Percentiles rank a stretch among this genome's conserved stretches.
These are phyloP conservation scores for Pseudopipra pipra DNA, from an alignment of 2,113 vertebrate genomes.

Conservation along the genomic window DNA sequence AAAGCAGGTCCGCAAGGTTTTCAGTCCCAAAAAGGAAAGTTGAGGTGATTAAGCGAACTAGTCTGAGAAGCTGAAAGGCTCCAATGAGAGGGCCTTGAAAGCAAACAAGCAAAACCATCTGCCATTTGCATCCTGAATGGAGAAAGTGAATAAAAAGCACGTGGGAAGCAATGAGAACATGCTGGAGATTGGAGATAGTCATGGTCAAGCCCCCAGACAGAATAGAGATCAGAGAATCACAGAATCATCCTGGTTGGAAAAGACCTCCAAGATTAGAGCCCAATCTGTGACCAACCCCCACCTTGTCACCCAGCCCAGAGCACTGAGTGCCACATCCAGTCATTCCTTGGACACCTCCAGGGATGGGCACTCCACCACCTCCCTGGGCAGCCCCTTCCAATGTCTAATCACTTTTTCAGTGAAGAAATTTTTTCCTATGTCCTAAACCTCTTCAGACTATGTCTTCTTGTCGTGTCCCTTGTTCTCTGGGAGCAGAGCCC, in stretches of 20 bases:
- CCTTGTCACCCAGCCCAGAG: not conserved
- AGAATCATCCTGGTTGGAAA: not conserved
- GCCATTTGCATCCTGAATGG: not conserved
- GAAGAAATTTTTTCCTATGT: not conserved
- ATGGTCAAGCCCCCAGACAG: not conserved
- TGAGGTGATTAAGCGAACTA: not conserved
- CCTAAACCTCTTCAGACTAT: not conserved
- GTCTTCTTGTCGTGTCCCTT: not conserved
- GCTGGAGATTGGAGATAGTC: not conserved
- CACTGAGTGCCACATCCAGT: not conserved
- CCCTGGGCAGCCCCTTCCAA: not conserved
- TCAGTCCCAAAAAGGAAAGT: not conserved
- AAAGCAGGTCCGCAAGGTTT: not conserved
- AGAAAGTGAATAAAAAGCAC: not conserved
- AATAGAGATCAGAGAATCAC: not conserved
- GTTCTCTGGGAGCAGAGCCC: not conserved
- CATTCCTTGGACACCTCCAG: not conserved
- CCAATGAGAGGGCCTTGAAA: not conserved
- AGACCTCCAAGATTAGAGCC: not conserved
- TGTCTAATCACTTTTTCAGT: not conserved
- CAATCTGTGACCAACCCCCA: not conserved
- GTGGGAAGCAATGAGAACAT: not conserved
- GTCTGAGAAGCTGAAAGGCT: conserved; percentile 9
- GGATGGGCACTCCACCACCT: not conserved
- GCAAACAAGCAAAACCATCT: not conserved